Evolutionary conservation across 2,113 vertebrate species (phyloP), one percentile per base, ranked within the genome.

Genomic region (Prunella himalayana): DNA sequence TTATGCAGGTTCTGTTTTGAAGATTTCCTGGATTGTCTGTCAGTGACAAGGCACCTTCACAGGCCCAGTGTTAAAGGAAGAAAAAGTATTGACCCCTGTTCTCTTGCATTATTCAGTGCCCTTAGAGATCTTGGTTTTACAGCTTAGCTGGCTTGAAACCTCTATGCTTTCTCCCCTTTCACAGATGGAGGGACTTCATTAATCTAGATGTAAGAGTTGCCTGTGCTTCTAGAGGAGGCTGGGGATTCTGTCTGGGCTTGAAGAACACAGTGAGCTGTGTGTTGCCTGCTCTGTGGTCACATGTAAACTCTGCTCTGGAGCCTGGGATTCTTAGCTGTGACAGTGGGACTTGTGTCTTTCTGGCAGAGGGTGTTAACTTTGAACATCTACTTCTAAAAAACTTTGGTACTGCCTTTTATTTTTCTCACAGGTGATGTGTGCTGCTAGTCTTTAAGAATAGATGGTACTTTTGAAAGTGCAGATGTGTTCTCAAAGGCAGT

Each of bases 21-120:
- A 81, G 56, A 35, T 70, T 28, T 33, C 21, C 24, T 72, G 23
- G 11, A 3, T 71, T 82, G 23, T 31, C 16, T 50, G 11, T 56
- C 1, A 2, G 2, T 25, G 23, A 6, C n/a, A 87, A 70, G 39
- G 15, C 4, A 30, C 17, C 3, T 85, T 79, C 4, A 2, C 31
- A 60, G 30, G 21, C 23, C 20, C 22, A 61, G 2, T 2, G 0
- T 50, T 59, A 39, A 45, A 70, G 12, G n/a, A 76, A 39, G 60
- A 31, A 85, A 9, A 63, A 68, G 7, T 39, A 15, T 31, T 82
- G n/a, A 51, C 16, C 14, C 3, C 8, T 70, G 9, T 44, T 88
- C 31, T 86, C 24, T 77, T 77, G 11, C 23, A 14, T 64, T 87
- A 6, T 51, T 77, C 39, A 19, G 13, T 70, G 42, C 20, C 50